Evolutionary conservation across 2,113 vertebrate species (phyloP).

Genomic region (Muscicapa adusta): DNA sequence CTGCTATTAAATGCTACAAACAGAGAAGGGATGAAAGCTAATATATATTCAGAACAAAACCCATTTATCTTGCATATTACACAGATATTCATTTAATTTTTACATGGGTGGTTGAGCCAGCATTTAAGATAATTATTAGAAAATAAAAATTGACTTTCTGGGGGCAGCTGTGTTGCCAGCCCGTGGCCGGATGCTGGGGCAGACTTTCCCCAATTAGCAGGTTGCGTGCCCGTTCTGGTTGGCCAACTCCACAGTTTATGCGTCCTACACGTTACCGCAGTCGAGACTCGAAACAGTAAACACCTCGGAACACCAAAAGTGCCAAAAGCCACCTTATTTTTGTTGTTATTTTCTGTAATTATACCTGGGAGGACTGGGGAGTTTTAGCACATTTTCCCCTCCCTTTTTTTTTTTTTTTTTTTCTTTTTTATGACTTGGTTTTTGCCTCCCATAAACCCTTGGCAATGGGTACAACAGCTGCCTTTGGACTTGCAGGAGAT

Average conservation of each 20-base stretch:
- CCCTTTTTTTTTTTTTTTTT: not conserved
- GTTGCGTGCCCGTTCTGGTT: not conserved
- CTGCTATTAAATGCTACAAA: not conserved
- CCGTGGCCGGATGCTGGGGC: not conserved
- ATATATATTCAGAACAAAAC: not conserved
- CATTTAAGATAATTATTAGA: not conserved
- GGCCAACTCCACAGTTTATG: not conserved
- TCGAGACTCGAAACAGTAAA: conserved; percentile 10
- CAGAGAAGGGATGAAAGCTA: not conserved
- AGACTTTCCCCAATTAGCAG: conserved; percentile 16
- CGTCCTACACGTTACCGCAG: not conserved
- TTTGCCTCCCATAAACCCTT: not conserved
- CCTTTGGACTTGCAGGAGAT: not conserved
- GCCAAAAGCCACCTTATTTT: conserved; percentile 37
- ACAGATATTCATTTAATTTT: not conserved
- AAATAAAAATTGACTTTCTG: not conserved
- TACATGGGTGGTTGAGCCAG: not conserved
- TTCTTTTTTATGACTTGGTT: not conserved
- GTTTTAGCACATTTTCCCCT: not conserved
- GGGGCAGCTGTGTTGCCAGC: not conserved
- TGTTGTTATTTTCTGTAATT: conserved; percentile 46
- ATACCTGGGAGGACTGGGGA: conserved; percentile 6
- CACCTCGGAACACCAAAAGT: not conserved
- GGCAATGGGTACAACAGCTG: not conserved
- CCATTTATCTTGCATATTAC: not conserved